phyloP scores from a whole-genome alignment of 2,888 invertebrate genomes.

The Euplagia quadripunctaria region DNA sequence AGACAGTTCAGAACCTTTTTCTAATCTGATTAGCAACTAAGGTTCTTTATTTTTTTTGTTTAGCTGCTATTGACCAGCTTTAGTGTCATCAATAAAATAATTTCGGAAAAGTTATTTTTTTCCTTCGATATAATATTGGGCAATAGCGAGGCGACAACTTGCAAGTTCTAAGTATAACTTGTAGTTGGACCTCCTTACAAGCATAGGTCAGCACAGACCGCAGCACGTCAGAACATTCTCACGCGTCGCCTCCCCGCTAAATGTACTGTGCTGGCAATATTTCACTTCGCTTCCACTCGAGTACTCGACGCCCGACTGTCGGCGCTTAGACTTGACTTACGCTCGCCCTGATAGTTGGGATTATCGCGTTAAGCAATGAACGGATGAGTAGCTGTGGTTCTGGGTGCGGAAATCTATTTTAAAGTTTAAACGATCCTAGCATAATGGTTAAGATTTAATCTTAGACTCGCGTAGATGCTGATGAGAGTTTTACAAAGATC shows the following conservation, averaged over 20 bases:
- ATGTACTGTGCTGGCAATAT: slow-evolving; percentile 59
- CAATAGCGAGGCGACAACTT: too few relatives aligned
- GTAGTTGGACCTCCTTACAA: background rate
- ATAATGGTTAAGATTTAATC: background rate
- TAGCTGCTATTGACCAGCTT: too few relatives aligned
- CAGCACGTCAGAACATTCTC: slow-evolving; percentile 50
- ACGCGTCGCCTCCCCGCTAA: slow-evolving; percentile 58
- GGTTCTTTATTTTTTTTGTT: too few relatives aligned
- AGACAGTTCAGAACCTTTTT: too few relatives aligned
- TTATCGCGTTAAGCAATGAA: slow-evolving; percentile 36
- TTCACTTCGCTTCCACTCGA: slow-evolving; percentile 58
- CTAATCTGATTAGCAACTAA: too few relatives aligned
- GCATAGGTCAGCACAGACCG: slow-evolving; percentile 24
- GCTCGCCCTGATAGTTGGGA: slow-evolving; percentile 23
- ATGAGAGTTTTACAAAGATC: background rate
- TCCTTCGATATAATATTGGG: too few relatives aligned
- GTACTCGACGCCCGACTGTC: slow-evolving; percentile 56
- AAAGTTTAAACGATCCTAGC: background rate
- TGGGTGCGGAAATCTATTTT: slow-evolving; percentile 3
- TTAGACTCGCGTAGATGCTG: background rate
- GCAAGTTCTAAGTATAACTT: too few relatives aligned
- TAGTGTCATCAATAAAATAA: too few relatives aligned
- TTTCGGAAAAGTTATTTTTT: too few relatives aligned
- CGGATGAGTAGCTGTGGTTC: slow-evolving; percentile 29
- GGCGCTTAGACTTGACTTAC: slow-evolving; percentile 50